Evolutionary conservation across 2,797 vertebrate genomes (phyloP), one percentile per base, ranked within the genome.

Genomic region (Anguilla obscura): DNA sequence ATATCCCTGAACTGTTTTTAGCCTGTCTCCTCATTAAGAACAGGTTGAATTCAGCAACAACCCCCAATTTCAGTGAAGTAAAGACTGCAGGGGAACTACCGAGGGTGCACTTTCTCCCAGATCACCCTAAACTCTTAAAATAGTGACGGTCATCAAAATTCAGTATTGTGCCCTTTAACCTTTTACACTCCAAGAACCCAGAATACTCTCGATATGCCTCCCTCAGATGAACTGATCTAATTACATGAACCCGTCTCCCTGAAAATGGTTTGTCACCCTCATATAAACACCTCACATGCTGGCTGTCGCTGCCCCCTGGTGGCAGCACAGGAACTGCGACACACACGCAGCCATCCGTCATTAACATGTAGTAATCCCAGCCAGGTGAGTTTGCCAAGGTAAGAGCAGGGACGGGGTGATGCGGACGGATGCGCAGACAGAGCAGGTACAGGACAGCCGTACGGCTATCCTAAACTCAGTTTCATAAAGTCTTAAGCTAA

Each of bases 1-100:
- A 36, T 84, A 58, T 63, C 76, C 76, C 48, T 52, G 40, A 50
- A 84, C 18, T 84, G 79, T 80, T 50, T 27, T 88, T 33, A 80
- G 40, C 48, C 14, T 21, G 16, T n/a, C 36, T 40, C 45, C 24
- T 40, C 4, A 18, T 36, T 16, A 14, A 36, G 14, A 76, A 76
- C 74, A 14, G 16, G 30, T 40, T 18, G 1, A 1, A 30, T 80
- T 80, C 24, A 24, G 21, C 5, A 10, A 21, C 1, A 48, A 80
- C 45, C 76, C 76, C 40, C 24, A n/a, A 10, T 80, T 18, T 30
- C 74, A 40, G 14, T 40, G 33, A 40, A 14, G 16, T 18, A 21
- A 40, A 33, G 30, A 33, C 74, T 36, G 74, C 30, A 40, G 3
- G 74, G 74, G 10, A 2, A 18, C 69, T 71, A 63, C 66, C 6